Evolutionary conservation across 2,113 vertebrate genomes (phyloP).

Genomic region (Cyanocitta stelleri): DNA sequence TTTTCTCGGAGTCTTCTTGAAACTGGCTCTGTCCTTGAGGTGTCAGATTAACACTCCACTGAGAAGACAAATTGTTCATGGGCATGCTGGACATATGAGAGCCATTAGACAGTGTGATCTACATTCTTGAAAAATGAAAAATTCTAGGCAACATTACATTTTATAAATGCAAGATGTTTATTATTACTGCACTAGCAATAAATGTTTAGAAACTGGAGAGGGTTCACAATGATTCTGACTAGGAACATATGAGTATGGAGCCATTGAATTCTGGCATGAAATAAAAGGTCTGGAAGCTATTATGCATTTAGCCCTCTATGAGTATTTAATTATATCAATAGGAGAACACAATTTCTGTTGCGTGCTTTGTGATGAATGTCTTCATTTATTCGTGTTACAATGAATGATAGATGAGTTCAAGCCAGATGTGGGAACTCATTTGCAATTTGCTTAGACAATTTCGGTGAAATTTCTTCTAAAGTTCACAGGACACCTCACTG

Average conservation of each 20-base stretch:
- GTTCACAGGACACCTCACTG: conserved; percentile 34
- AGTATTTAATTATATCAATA: conserved; percentile 83
- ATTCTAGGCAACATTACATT: conserved; percentile 79
- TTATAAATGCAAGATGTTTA: conserved; percentile 85
- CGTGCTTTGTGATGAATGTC: conserved; percentile 78
- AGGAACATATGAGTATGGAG: conserved; percentile 78
- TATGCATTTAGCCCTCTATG: conserved; percentile 75
- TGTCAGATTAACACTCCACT: conserved; percentile 80
- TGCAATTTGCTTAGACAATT: conserved; percentile 64
- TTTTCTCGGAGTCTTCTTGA: conserved; percentile 62
- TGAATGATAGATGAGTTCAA: conserved; percentile 71
- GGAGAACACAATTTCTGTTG: conserved; percentile 78
- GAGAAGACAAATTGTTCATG: conserved; percentile 78
- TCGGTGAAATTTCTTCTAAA: conserved; percentile 59
- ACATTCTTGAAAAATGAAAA: conserved; percentile 82
- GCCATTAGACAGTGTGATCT: conserved; percentile 73
- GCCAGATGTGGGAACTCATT: conserved; percentile 70
- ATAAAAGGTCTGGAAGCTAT: conserved; percentile 80
- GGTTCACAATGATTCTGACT: conserved; percentile 77
- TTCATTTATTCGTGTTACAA: conserved; percentile 76
- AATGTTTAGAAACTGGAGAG: conserved; percentile 83
- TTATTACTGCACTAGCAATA: conserved; percentile 79
- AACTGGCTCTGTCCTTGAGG: conserved; percentile 75
- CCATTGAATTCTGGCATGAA: conserved; percentile 79
- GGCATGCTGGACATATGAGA: conserved; percentile 76